Evolutionary conservation across 2,888 invertebrate species (phyloP).

Genomic region (Lasioglossum calceatum): DNA sequence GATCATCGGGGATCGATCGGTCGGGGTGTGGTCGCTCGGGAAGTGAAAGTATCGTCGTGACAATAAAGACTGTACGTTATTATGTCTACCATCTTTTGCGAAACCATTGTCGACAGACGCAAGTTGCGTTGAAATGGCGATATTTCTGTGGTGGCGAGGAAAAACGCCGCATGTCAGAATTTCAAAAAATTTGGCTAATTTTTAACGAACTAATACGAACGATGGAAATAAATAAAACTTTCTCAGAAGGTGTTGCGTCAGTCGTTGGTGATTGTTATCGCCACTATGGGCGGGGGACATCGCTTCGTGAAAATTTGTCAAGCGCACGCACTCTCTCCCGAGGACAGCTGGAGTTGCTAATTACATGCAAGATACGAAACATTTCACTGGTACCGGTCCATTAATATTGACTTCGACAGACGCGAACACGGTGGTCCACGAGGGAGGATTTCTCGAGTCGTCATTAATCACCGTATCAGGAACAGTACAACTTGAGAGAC

Average conservation of each 20-base stretch:
- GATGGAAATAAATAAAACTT: constrained; percentile 43
- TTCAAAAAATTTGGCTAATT: too few relatives aligned
- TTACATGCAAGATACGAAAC: constrained; percentile 65
- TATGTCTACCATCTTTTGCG: constrained; percentile 52
- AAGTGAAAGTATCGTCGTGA: constrained; percentile 68
- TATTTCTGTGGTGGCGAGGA: too few relatives aligned
- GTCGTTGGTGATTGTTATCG: constrained; percentile 35
- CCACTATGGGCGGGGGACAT: constrained; percentile 26
- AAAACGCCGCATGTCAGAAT: too few relatives aligned
- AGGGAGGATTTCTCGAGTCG: constrained; percentile 65
- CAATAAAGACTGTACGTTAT: constrained; percentile 66
- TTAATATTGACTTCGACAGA: constrained; percentile 69
- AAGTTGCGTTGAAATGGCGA: constrained; percentile 12
- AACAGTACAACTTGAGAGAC: constrained; percentile 46
- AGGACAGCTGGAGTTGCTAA: constrained; percentile 55
- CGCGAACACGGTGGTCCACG: constrained; percentile 64
- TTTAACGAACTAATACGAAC: background rate
- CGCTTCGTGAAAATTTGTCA: constrained; percentile 64
- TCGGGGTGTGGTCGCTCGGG: constrained; percentile 51
- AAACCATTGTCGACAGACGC: constrained; percentile 50
- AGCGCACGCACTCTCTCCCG: constrained; percentile 42
- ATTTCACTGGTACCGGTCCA: constrained; percentile 60
- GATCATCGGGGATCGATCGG: constrained; percentile 52
- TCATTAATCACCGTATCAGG: constrained; percentile 66
- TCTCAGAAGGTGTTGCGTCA: constrained; percentile 30